Conservation (phyloP, 2,888 invertebrate genomes). For the Epistrophe eligans region DNA sequence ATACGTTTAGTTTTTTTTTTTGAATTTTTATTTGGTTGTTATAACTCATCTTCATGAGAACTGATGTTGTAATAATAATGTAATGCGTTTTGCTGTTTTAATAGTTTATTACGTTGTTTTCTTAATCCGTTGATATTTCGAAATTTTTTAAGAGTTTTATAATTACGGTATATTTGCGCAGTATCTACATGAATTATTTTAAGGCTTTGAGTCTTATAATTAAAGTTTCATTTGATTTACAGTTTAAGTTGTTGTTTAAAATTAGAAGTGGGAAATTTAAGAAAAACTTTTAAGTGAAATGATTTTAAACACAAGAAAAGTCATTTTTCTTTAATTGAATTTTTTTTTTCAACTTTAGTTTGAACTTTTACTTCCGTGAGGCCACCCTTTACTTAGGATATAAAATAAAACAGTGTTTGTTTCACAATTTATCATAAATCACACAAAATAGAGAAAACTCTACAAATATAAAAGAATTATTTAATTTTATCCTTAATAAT, state of each 20-base stretch:
- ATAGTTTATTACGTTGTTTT: slow-evolving; percentile 36
- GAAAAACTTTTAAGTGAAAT: neutral
- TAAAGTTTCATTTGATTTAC: neutral
- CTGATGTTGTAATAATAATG: slow-evolving; percentile 64
- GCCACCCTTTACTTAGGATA: neutral
- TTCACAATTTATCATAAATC: too few species aligned
- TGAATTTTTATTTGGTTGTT: slow-evolving; percentile 1
- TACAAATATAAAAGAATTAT: too few species aligned
- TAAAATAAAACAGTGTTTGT: too few species aligned
- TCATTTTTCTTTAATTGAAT: neutral
- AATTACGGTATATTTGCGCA: slow-evolving; percentile 43
- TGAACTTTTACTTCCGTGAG: neutral
- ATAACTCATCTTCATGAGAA: slow-evolving; percentile 69
- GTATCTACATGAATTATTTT: neutral
- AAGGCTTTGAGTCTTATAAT: slow-evolving; percentile 9
- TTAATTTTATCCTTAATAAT: too few species aligned
- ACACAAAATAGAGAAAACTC: too few species aligned
- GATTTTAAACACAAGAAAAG: neutral
- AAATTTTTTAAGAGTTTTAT: slow-evolving; percentile 50
- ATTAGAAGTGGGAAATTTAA: neutral
- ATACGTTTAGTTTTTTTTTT: slow-evolving; percentile 25
- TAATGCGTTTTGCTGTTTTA: slow-evolving; percentile 58
- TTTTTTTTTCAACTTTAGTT: neutral
- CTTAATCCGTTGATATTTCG: slow-evolving; percentile 48
- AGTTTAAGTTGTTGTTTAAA: neutral